phyloP scores from a whole-genome alignment of 1,140 invertebrate species.

The Telenomus remus region DNA sequence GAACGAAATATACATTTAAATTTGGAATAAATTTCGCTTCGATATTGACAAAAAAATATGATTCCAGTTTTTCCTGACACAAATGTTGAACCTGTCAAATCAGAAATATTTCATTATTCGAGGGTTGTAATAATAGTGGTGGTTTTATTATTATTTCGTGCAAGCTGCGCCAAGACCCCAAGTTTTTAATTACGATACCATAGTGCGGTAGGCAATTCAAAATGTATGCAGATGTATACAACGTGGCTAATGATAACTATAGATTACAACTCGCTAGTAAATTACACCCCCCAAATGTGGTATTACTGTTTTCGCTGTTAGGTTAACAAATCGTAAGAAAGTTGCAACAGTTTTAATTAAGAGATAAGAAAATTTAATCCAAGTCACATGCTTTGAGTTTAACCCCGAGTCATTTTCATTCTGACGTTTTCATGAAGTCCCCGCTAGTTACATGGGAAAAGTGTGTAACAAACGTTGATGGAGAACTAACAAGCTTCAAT shows the following conservation, averaged over 20 bases:
- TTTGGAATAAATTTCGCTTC: too few species aligned
- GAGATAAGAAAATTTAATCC: not conserved
- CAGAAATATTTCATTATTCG: too few species aligned
- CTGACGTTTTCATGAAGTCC: too few species aligned
- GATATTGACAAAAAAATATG: too few species aligned
- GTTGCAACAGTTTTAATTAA: constrained; percentile 11
- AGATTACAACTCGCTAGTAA: constrained; percentile 14
- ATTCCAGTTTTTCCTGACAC: too few species aligned
- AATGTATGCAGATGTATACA: constrained; percentile 39
- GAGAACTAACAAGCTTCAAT: not conserved
- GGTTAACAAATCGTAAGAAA: constrained; percentile 10
- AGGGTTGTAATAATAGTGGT: constrained; percentile 8
- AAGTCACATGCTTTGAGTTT: too few species aligned
- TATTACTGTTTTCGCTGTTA: constrained; percentile 9
- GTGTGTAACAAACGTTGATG: too few species aligned
- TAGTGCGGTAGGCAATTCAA: constrained; percentile 3
- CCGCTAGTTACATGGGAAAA: too few species aligned
- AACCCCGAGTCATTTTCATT: too few species aligned
- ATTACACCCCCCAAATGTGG: constrained; percentile 19
- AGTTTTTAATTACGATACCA: constrained; percentile 24
- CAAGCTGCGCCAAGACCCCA: constrained; percentile 11
- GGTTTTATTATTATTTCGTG: constrained; percentile 4
- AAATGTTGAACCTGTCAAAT: too few species aligned
- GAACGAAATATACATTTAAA: too few species aligned
- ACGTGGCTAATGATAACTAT: constrained; percentile 29